Percentiles rank a stretch among this genome's conserved stretches.
These are phyloP conservation scores for Hypercompe scribonia DNA, from an alignment of 2,888 invertebrate species.

Conservation along the genomic window DNA sequence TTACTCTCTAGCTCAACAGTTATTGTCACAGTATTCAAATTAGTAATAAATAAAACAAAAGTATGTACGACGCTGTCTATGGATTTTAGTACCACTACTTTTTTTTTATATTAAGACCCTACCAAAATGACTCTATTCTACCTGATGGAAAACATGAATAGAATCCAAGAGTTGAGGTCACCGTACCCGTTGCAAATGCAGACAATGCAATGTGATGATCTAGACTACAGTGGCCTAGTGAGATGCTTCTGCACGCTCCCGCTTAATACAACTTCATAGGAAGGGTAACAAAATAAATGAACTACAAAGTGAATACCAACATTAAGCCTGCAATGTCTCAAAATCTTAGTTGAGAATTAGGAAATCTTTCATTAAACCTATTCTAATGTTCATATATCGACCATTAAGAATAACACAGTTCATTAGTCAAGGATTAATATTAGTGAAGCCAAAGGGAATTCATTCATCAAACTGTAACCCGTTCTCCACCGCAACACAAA, in stretches of 20 bases:
- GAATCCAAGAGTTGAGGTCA: too few relatives aligned
- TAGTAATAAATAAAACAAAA: neutral
- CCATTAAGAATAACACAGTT: slow-evolving; percentile 54
- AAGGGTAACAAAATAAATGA: neutral
- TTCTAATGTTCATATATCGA: slow-evolving; percentile 29
- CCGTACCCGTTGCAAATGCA: too few relatives aligned
- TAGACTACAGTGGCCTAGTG: too few relatives aligned
- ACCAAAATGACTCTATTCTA: too few relatives aligned
- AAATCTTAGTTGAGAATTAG: slow-evolving; percentile 8
- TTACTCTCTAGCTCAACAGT: neutral
- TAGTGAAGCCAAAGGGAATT: slow-evolving; percentile 50
- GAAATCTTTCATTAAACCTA: slow-evolving; percentile 14
- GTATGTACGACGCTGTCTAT: too few relatives aligned
- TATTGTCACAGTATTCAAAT: neutral
- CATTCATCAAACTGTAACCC: slow-evolving; percentile 64
- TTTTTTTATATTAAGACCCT: too few relatives aligned
- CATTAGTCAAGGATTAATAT: slow-evolving; percentile 63
- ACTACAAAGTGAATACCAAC: neutral
- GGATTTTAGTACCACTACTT: too few relatives aligned
- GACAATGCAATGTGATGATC: too few relatives aligned
- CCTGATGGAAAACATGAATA: too few relatives aligned
- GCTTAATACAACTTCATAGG: neutral
- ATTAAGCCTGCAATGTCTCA: slow-evolving; percentile 15
- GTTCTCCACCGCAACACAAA: slow-evolving; percentile 48
- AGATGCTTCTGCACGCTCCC: too few relatives aligned